Conservation (phyloP, 2,113 vertebrate genomes). For the Neogobius melanostomus region DNA sequence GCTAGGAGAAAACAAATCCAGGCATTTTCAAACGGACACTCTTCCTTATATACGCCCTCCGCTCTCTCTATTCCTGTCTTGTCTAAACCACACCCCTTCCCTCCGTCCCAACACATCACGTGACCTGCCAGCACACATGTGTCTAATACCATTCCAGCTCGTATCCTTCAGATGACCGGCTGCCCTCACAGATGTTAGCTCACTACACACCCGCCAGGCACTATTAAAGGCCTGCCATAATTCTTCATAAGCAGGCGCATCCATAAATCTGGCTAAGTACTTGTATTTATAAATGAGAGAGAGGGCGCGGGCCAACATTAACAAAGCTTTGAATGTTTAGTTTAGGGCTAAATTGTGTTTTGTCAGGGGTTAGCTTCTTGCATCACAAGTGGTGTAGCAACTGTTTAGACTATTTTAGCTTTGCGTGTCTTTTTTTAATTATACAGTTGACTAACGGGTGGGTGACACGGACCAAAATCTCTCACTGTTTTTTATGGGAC, state of each 20-base stretch:
- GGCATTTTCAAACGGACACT: not conserved
- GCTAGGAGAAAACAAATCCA: not conserved
- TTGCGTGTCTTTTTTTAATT: not conserved
- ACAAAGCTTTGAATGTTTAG: constrained; percentile 1
- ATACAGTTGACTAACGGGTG: no score
- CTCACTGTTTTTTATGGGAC: no score
- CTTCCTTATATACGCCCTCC: no score
- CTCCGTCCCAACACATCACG: constrained; percentile 9
- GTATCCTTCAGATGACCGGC: constrained; percentile 14
- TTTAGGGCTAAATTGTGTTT: not conserved
- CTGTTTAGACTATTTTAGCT: not conserved
- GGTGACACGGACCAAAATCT: no score
- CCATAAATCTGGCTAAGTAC: not conserved
- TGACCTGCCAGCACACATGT: constrained; percentile 38
- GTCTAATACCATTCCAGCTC: not conserved
- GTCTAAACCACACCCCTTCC: no score
- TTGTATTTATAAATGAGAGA: not conserved
- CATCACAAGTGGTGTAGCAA: not conserved
- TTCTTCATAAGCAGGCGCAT: not conserved
- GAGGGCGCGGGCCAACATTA: not conserved
- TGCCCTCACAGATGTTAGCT: constrained; percentile 15
- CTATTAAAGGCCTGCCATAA: not conserved
- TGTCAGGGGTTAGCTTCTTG: not conserved
- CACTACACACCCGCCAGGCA: not conserved
- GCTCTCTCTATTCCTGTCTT: not conserved